Evolutionary conservation across 2,888 invertebrate genomes (phyloP).

Genomic region (Zaprionus obscuricornis): DNA sequence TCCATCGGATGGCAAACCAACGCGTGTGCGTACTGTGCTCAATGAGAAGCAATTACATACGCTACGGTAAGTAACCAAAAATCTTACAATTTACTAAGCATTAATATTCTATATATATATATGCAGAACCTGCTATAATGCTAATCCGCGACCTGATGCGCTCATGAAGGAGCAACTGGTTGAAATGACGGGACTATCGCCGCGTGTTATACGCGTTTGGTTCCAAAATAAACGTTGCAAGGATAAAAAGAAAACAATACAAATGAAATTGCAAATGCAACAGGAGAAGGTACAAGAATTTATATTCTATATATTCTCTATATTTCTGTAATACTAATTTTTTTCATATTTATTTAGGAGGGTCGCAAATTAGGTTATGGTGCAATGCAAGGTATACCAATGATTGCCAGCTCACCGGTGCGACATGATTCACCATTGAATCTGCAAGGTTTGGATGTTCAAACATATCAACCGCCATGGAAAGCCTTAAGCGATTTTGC

Average conservation of each 20-base stretch:
- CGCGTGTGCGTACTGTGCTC: slow-evolving; percentile 98
- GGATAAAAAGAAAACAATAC: slow-evolving; percentile 98
- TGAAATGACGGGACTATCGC: slow-evolving; percentile 99
- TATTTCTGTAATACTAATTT: not conserved
- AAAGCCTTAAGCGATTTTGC: slow-evolving; percentile 98
- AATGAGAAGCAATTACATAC: slow-evolving; percentile 99
- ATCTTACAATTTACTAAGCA: not conserved
- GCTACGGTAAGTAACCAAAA: slow-evolving; percentile 86
- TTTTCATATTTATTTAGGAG: slow-evolving; percentile 87
- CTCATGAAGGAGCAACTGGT: slow-evolving; percentile 99
- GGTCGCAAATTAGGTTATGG: slow-evolving; percentile 97
- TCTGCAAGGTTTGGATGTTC: slow-evolving; percentile 93
- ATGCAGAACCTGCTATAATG: slow-evolving; percentile 97
- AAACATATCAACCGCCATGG: slow-evolving; percentile 98
- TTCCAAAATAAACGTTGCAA: slow-evolving; percentile 99
- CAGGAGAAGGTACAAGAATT: slow-evolving; percentile 93
- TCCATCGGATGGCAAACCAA: slow-evolving; percentile 94
- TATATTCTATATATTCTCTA: not conserved
- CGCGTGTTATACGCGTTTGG: slow-evolving; percentile 99
- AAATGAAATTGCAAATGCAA: slow-evolving; percentile 98
- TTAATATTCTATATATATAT: no score
- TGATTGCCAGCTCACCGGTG: slow-evolving; percentile 98
- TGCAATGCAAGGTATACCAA: slow-evolving; percentile 97
- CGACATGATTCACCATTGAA: slow-evolving; percentile 94
- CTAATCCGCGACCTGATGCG: slow-evolving; percentile 99